Conservation (phyloP, 23 tunicate genomes). For the Halocynthia aurantium region DNA sequence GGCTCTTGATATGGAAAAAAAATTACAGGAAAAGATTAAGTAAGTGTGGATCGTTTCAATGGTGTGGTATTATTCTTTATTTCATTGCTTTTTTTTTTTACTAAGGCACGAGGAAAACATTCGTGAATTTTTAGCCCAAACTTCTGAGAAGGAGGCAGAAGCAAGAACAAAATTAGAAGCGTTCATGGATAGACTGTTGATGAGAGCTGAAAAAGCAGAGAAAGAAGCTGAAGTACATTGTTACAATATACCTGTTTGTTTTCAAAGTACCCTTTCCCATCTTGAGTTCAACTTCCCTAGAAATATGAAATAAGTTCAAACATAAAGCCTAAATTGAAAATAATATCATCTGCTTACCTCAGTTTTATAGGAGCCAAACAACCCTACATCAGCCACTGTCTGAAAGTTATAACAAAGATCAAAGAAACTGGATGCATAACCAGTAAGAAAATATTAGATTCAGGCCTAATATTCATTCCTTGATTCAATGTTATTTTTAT, state of each 20-base stretch:
- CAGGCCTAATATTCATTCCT: too few relatives aligned
- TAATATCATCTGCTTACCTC: too few relatives aligned
- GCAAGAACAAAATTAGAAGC: conserved; percentile 49
- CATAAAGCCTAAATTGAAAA: too few relatives aligned
- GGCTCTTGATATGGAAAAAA: conserved; percentile 52
- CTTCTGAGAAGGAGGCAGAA: conserved; percentile 48
- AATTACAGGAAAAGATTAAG: conserved; percentile 43
- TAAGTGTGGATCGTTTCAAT: conserved; percentile 5
- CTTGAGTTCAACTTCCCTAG: too few relatives aligned
- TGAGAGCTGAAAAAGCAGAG: conserved; percentile 72
- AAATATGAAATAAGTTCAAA: too few relatives aligned
- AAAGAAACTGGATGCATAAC: too few relatives aligned
- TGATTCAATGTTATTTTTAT: too few relatives aligned
- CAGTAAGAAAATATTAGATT: too few relatives aligned
- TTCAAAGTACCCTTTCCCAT: too few relatives aligned
- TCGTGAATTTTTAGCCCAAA: conserved; percentile 39
- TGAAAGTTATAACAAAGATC: too few relatives aligned
- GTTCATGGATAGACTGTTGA: conserved; percentile 51
- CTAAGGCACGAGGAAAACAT: conserved; percentile 48
- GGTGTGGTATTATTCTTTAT: neutral
- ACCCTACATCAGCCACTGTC: too few relatives aligned
- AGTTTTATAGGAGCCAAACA: too few relatives aligned
- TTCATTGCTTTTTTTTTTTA: neutral
- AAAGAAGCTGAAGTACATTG: conserved; percentile 34
- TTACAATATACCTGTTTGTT: neutral